Evolutionary conservation across 2,888 invertebrate species (phyloP), one percentile per base, ranked within the genome.

Genomic region (Lymantria monacha): DNA sequence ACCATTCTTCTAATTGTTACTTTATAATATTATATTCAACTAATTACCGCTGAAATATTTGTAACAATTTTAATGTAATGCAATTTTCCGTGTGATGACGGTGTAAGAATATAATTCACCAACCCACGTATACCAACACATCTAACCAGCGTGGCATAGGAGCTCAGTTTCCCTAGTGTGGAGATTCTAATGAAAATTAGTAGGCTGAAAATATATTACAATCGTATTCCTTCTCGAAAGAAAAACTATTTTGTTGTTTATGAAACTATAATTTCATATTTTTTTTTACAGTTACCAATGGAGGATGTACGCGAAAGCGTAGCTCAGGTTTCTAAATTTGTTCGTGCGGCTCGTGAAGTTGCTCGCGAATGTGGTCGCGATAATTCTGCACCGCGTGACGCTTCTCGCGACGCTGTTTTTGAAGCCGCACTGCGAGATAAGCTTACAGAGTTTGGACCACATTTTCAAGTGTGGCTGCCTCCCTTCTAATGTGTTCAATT

Each of bases 391-490:
- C 78, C 84, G 3, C 80, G 87, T n/a, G 91, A 90, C 72, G 71
- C 79, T 9, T 74, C 83, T 13, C 78, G 87, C 30, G 93, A 93
- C 84, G 87, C 83, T 53, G 70, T 76, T 43, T 81, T 88, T 61
- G 91, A 91, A 66, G 81, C 83, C 57, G 83, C 85, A 61, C 85
- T 92, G 63, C 87, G 92, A 66, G 91, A 92, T 81, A 90, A 93
- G 79, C 87, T 93, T 43, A 44, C 30, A 68, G 91, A 87, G 63
- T 92, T 88, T 78, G 91, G 91, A 62, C 81, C 89, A 1, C 74
- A 84, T 49, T 87, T 91, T 43, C 79, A 89, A 90, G 92, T 93
- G 78, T 93, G 93, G 93, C 83, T 93, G 72, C 93, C 93, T 47
- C 90, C 91, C 0, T 85, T 83, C 53, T 89, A 72, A 85, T 83